Conservation (phyloP, 2,888 invertebrate species). For the Eristalinus aeneus region DNA sequence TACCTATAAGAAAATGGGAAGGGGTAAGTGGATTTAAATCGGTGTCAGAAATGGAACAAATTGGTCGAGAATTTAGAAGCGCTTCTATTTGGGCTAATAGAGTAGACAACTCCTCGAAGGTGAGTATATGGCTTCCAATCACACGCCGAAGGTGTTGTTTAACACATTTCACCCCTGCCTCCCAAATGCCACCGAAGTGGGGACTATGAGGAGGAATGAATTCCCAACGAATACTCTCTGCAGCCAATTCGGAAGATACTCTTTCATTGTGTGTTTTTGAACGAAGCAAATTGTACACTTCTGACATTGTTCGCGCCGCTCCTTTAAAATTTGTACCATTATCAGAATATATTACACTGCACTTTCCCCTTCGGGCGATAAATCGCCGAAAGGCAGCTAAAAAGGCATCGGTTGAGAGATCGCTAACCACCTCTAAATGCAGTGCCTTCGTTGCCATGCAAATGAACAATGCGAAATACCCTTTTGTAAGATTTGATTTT, state of each 20-base stretch:
- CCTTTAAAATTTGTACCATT: constrained; percentile 54
- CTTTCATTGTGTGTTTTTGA: constrained; percentile 28
- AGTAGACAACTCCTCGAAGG: background rate
- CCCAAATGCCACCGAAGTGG: background rate
- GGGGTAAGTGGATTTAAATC: constrained; percentile 51
- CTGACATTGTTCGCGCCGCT: background rate
- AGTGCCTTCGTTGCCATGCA: constrained; percentile 72
- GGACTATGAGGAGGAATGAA: background rate
- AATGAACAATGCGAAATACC: constrained; percentile 71
- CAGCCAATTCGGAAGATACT: background rate
- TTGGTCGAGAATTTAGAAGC: constrained; percentile 18
- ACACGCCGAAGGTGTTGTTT: background rate
- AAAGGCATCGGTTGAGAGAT: constrained; percentile 71
- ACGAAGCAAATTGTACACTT: constrained; percentile 1
- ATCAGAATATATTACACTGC: constrained; percentile 72
- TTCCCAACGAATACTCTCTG: background rate
- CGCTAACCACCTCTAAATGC: constrained; percentile 72
- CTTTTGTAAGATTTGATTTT: constrained; percentile 46
- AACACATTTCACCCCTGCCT: background rate
- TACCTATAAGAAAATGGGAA: constrained; percentile 59
- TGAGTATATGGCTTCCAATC: background rate
- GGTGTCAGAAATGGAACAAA: constrained; percentile 49
- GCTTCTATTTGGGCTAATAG: background rate
- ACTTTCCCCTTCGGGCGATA: constrained; percentile 71
- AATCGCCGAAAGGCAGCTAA: constrained; percentile 72